A percentile compares a stretch with the other conserved stretches of the same genome.
phyloP scores from a whole-genome alignment of 2,888 invertebrate species.

The Drosophila mimica region DNA sequence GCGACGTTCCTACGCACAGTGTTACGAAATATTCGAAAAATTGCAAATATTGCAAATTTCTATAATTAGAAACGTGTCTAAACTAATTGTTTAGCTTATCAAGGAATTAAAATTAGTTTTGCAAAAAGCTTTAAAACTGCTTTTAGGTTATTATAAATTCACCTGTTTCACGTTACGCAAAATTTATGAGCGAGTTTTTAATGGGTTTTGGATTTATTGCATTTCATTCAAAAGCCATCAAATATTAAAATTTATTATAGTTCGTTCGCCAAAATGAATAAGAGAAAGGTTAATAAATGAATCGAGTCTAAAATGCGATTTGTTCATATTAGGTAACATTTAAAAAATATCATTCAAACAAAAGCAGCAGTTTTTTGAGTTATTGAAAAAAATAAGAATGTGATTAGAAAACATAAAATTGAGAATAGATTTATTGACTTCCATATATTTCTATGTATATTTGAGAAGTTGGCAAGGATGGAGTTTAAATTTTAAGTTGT shows the following conservation, averaged over 20 bases:
- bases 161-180: neutral
- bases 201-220: neutral
- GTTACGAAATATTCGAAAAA: neutral
- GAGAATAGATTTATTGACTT: neutral
- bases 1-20: constrained; percentile 68
- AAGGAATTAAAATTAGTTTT: neutral
- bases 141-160: neutral
- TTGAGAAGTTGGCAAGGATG: neutral
- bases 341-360: too few species aligned
- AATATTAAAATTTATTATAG: constrained; percentile 2
- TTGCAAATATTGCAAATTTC: neutral
- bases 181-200: neutral
- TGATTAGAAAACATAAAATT: neutral
- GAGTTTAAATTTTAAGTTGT: neutral
- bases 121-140: neutral
- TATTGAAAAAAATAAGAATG: too few species aligned
- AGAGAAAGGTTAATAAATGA: constrained; percentile 13
- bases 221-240: neutral
- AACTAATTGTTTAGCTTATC: neutral
- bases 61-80: neutral
- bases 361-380: neutral
- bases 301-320: neutral
- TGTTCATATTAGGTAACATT: neutral
- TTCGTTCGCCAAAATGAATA: neutral
- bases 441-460: neutral